Evolutionary conservation across 1,140 invertebrate species (phyloP).

Genomic region (Lasioglossum albipes): DNA sequence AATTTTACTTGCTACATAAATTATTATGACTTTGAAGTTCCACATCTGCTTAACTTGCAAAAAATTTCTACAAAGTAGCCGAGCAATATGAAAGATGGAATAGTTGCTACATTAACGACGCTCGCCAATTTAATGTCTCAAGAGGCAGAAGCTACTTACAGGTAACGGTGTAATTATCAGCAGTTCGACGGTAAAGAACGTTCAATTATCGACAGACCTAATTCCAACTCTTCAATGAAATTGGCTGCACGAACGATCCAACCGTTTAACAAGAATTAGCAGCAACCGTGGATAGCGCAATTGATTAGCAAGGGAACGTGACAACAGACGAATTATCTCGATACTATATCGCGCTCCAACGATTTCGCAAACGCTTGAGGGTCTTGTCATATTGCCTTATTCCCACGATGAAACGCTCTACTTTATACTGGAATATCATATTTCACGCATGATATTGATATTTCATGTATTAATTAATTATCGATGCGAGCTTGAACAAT

Average conservation of each 20-base stretch:
- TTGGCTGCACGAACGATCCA: neutral
- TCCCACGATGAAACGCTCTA: neutral
- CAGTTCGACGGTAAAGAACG: slow-evolving; percentile 28
- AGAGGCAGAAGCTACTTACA: neutral
- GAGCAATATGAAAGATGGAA: no score
- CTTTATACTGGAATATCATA: neutral
- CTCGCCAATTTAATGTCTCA: neutral
- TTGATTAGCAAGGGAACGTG: slow-evolving; percentile 46
- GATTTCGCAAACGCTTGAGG: neutral
- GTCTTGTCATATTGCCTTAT: neutral
- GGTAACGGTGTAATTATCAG: slow-evolving; percentile 30
- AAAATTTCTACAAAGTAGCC: no score
- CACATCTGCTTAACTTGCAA: no score
- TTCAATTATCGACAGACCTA: neutral
- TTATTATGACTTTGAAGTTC: no score
- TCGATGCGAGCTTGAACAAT: neutral
- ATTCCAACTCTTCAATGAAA: slow-evolving; percentile 24
- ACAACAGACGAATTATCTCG: slow-evolving; percentile 25
- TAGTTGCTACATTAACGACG: no score
- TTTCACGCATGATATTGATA: no score
- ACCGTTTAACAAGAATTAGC: slow-evolving; percentile 36
- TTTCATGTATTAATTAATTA: neutral
- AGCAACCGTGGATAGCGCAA: slow-evolving; percentile 3
- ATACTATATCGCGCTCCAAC: slow-evolving; percentile 11
- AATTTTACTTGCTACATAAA: no score